Evolutionary conservation across 2,888 invertebrate species (phyloP).

Genomic region (Glyphotaelius pellucidus): DNA sequence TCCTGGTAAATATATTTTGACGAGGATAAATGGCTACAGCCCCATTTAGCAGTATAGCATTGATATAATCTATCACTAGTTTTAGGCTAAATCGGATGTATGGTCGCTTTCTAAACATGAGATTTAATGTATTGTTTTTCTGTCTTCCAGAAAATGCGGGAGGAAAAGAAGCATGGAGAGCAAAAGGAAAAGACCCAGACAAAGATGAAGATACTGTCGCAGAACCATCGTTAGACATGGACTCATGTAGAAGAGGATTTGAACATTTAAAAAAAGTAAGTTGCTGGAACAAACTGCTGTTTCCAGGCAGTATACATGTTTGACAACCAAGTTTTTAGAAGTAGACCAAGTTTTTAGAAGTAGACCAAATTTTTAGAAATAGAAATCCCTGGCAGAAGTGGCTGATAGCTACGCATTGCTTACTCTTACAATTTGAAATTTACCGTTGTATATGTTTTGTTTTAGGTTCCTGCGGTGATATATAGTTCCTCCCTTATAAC

Average conservation of each 20-base stretch:
- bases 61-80: neutral
- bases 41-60: no score
- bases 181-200: conserved; percentile 87
- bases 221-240: conserved; percentile 82
- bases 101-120: neutral
- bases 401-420: neutral
- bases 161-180: conserved; percentile 84
- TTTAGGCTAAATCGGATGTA: neutral
- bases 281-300: neutral
- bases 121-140: neutral
- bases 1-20: conserved; percentile 70
- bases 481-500: conserved; percentile 84
- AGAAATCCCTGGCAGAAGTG: neutral
- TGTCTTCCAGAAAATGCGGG: conserved; percentile 58
- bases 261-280: conserved; percentile 75
- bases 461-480: conserved; percentile 74
- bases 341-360: no score
- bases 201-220: conserved; percentile 90
- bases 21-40: neutral
- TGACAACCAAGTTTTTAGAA: neutral
- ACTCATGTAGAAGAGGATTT: conserved; percentile 84
- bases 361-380: no score
- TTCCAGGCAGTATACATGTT: neutral
- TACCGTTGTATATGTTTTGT: neutral
- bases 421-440: neutral